phyloP scores from a whole-genome alignment of 2,888 invertebrate species.

The Napeogenes sylphis region DNA sequence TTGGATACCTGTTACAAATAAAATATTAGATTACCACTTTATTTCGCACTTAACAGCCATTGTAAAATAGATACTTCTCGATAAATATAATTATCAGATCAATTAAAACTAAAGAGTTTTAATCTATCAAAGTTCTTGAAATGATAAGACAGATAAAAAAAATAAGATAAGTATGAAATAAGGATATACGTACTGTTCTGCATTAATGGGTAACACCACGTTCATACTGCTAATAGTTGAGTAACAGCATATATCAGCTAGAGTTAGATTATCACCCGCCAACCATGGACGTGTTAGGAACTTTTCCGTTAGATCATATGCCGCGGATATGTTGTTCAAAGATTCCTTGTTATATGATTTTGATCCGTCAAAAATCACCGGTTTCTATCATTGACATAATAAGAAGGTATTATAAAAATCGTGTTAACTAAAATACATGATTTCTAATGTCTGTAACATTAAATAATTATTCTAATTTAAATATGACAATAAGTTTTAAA shows the following conservation, averaged over 20 bases:
- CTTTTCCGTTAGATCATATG: conserved; percentile 25
- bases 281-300: conserved; percentile 70
- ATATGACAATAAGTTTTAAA: no score
- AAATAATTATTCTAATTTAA: no score
- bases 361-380: background rate
- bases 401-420: background rate
- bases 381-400: background rate
- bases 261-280: conserved; percentile 76
- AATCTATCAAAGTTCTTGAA: background rate
- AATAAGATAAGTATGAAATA: background rate
- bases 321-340: conserved; percentile 5
- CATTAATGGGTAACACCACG: conserved; percentile 47
- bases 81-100: conserved; percentile 16
- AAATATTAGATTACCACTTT: no score
- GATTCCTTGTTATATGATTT: background rate
- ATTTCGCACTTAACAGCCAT: no score
- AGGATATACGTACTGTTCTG: conserved; percentile 41
- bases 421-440: no score
- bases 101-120: no score
- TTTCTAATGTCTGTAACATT: no score
- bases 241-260: conserved; percentile 79
- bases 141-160: no score
- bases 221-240: conserved; percentile 70
- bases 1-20: conserved; percentile 38
- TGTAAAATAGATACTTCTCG: no score